These are phyloP conservation scores for Digitonthophagus gazella DNA, from an alignment of 2,888 invertebrate genomes.

Conservation along the genomic window DNA sequence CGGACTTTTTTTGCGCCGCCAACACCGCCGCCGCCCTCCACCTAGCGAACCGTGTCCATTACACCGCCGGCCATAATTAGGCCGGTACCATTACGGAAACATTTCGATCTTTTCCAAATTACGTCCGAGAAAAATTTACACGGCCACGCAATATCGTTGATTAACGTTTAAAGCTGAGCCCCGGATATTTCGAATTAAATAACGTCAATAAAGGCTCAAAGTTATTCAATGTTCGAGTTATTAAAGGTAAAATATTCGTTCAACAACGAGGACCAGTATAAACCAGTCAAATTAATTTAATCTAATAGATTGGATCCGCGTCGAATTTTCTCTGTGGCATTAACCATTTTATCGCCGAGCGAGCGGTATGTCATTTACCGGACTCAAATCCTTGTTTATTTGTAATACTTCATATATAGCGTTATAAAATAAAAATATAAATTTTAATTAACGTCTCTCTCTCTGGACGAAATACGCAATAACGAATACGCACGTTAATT, in stretches of 20 bases:
- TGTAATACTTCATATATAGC: too few relatives aligned
- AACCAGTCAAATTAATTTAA: background rate
- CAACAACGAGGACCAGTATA: background rate
- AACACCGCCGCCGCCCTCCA: background rate
- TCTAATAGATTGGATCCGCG: background rate
- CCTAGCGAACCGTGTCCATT: background rate
- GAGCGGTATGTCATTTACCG: background rate
- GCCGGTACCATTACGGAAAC: background rate
- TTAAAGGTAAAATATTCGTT: background rate
- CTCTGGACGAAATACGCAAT: too few relatives aligned
- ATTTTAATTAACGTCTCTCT: too few relatives aligned
- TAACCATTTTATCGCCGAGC: background rate
- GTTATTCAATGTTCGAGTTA: background rate
- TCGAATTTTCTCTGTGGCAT: background rate
- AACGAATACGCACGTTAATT: too few relatives aligned
- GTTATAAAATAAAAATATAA: too few relatives aligned
- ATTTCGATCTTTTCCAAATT: conserved; percentile 4
- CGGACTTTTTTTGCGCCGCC: background rate
- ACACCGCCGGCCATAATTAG: background rate
- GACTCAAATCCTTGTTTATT: background rate
- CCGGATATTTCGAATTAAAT: background rate
- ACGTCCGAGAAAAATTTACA: background rate
- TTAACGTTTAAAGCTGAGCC: background rate
- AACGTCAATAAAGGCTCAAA: background rate
- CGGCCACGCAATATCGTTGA: background rate